phyloP scores from a whole-genome alignment of 2,797 vertebrate species.

The Leuciscus waleckii region DNA sequence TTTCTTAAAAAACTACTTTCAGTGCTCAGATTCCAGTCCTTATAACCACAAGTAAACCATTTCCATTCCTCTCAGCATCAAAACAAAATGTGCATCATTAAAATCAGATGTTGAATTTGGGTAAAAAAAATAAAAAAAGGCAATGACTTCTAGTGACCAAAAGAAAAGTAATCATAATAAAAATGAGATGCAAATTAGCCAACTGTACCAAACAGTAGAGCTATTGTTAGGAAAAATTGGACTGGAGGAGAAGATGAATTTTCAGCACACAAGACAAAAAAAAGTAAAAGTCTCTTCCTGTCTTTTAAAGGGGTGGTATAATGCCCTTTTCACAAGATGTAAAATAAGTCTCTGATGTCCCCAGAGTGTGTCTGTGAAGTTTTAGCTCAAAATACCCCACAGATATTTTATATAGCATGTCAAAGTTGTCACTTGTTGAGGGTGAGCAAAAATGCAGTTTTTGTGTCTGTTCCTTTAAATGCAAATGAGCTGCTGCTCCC shows the following conservation, averaged over 20 bases:
- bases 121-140: not conserved
- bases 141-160: slow-evolving; percentile 16
- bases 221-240: slow-evolving; percentile 62
- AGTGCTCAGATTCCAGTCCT: not conserved
- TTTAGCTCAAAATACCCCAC: too few relatives aligned
- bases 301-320: not conserved
- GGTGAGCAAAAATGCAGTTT: too few relatives aligned
- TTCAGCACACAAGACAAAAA: not conserved
- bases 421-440: too few relatives aligned
- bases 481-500: too few relatives aligned
- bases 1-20: not conserved
- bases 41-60: not conserved
- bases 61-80: not conserved
- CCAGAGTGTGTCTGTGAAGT: too few relatives aligned
- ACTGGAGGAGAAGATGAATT: slow-evolving; percentile 1
- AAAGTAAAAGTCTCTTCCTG: not conserved
- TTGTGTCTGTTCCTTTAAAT: too few relatives aligned
- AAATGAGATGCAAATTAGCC: slow-evolving; percentile 44
- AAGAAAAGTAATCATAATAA: slow-evolving; percentile 4
- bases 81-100: not conserved
- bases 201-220: slow-evolving; percentile 39
- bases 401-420: too few relatives aligned
- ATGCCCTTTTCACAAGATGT: too few relatives aligned
- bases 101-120: not conserved
- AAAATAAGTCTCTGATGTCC: too few relatives aligned